Evolutionary conservation across 2,888 invertebrate genomes (phyloP).

Genomic region (Iselma pallidipennis): DNA sequence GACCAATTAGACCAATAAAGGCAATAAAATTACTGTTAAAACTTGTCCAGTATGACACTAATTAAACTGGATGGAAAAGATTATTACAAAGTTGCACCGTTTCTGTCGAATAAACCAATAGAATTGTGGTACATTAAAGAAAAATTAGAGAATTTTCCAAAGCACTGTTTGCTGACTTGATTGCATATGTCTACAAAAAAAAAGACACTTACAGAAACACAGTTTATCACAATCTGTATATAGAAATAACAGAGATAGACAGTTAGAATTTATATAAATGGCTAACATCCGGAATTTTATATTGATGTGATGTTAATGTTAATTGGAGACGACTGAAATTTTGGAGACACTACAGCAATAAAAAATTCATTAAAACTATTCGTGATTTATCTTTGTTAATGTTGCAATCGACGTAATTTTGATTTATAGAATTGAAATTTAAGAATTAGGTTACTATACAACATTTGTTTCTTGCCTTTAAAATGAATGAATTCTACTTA

Average conservation of each 20-base stretch:
- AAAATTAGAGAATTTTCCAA: neutral
- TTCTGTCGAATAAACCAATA: neutral
- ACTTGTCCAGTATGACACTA: neutral
- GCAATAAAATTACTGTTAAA: neutral
- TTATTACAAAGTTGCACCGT: too few relatives aligned
- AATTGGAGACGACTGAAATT: neutral
- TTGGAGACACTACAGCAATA: neutral
- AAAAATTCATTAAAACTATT: neutral
- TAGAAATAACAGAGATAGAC: too few relatives aligned
- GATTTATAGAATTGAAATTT: neutral
- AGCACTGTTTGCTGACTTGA: neutral
- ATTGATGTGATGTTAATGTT: neutral
- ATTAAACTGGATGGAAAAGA: neutral
- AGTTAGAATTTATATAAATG: neutral
- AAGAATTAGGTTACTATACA: neutral
- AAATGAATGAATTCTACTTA: neutral
- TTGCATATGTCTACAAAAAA: neutral
- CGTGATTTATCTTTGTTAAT: neutral
- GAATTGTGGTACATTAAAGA: neutral
- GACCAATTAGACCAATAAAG: constrained; percentile 1
- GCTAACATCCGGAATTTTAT: neutral
- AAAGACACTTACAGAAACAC: neutral
- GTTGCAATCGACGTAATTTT: neutral
- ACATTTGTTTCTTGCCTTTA: neutral
- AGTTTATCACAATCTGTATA: neutral